A percentile compares a stretch with the other conserved stretches of the same genome.
Evolutionary conservation across 2,797 vertebrate species (phyloP).

Genomic region (Anguilla anguilla): DNA sequence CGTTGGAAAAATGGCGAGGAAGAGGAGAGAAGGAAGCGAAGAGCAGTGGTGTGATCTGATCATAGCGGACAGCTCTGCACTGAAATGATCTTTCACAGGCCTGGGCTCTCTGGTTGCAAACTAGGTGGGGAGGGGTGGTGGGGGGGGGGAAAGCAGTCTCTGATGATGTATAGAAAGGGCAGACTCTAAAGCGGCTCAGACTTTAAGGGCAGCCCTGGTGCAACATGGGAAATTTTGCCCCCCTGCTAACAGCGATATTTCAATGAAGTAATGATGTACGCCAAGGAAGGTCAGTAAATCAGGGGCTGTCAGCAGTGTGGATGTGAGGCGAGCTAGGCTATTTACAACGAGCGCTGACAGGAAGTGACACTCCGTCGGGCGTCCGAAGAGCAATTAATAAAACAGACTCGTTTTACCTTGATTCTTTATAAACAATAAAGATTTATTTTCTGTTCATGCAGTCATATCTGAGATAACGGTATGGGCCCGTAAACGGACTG

Average conservation of each 20-base stretch:
- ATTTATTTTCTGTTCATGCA: background rate
- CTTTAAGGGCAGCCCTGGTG: background rate
- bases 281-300: background rate
- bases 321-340: background rate
- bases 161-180: constrained; percentile 13
- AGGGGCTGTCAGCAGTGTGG: background rate
- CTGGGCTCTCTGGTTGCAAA: background rate
- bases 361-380: background rate
- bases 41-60: constrained; percentile 2
- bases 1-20: background rate
- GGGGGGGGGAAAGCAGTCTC: background rate
- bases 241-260: background rate
- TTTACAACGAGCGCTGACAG: background rate
- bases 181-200: background rate
- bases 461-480: background rate
- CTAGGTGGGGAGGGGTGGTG: background rate
- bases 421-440: background rate
- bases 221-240: background rate
- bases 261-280: background rate
- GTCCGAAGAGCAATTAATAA: background rate
- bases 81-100: constrained; percentile 16
- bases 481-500: background rate
- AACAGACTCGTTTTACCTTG: background rate
- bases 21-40: constrained; percentile 1
- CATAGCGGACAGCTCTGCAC: constrained; percentile 1